Percentiles rank a stretch among this genome's conserved stretches.
Conservation (phyloP, 2,888 invertebrate genomes). For the Parascotia fuliginaria region DNA sequence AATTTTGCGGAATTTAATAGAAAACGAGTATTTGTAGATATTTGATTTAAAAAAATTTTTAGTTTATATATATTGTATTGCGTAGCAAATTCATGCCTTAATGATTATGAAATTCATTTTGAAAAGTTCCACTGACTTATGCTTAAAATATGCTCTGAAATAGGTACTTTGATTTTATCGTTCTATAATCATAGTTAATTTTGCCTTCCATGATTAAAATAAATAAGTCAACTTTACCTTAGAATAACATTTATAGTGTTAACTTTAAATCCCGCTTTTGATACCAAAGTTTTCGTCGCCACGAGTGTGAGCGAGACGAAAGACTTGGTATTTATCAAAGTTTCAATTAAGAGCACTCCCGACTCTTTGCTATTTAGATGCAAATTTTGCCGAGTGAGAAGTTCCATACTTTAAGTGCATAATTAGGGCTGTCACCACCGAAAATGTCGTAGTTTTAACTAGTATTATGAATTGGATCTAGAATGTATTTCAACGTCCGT, state of each 20-base stretch:
- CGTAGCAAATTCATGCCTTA: too few species aligned
- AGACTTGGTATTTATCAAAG: conserved; percentile 65
- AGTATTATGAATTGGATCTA: too few species aligned
- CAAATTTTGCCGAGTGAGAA: conserved; percentile 65
- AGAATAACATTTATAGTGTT: conserved; percentile 35
- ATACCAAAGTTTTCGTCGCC: conserved; percentile 47
- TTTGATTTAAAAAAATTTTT: too few species aligned
- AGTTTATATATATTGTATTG: too few species aligned
- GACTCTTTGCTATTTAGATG: conserved; percentile 76
- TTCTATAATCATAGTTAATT: neutral
- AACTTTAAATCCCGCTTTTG: conserved; percentile 49
- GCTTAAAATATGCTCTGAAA: too few species aligned
- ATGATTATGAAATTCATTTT: too few species aligned
- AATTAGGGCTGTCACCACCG: conserved; percentile 38
- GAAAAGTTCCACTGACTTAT: too few species aligned
- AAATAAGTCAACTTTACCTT: conserved; percentile 9
- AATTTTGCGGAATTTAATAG: too few species aligned
- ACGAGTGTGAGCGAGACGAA: conserved; percentile 29
- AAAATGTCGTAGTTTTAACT: too few species aligned
- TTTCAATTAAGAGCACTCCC: conserved; percentile 74
- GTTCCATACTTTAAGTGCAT: conserved; percentile 51
- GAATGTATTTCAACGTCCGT: too few species aligned
- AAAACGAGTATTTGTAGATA: too few species aligned
- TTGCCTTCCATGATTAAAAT: conserved; percentile 1
- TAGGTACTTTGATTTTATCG: neutral